Evolutionary conservation across 2,797 vertebrate genomes (phyloP).

Genomic region (Diplodus puntazzo): DNA sequence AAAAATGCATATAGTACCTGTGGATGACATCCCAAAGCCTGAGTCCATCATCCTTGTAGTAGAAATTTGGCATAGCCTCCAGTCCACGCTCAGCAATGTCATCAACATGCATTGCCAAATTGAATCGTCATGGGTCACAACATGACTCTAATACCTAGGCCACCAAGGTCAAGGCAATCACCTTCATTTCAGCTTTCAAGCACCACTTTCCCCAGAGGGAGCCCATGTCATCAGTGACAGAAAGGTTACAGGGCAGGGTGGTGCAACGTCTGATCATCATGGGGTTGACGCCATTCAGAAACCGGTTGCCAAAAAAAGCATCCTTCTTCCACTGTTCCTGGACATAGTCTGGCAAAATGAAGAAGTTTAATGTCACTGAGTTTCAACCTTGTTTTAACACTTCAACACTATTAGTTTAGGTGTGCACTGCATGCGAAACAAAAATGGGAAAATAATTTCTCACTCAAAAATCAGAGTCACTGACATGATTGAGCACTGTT

Average conservation of each 20-base stretch:
- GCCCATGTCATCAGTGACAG: slow-evolving; percentile 66
- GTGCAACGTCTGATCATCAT: slow-evolving; percentile 68
- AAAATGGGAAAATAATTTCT: too few species aligned
- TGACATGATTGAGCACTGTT: background rate
- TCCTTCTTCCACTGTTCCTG: slow-evolving; percentile 75
- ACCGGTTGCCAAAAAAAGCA: slow-evolving; percentile 78
- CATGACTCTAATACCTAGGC: too few species aligned
- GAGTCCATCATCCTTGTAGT: slow-evolving; percentile 87
- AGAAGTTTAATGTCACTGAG: background rate
- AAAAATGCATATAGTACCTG: slow-evolving; percentile 67
- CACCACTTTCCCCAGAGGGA: background rate
- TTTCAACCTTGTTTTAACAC: background rate
- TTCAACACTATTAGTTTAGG: background rate
- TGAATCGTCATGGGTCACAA: background rate
- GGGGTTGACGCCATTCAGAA: slow-evolving; percentile 78
- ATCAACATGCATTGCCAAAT: slow-evolving; percentile 5
- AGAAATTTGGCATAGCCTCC: slow-evolving; percentile 81
- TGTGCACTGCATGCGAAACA: too few species aligned
- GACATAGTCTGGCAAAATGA: slow-evolving; percentile 59
- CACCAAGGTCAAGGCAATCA: slow-evolving; percentile 22
- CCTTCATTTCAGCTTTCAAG: slow-evolving; percentile 71
- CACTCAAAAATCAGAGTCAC: too few species aligned
- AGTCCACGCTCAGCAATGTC: slow-evolving; percentile 68
- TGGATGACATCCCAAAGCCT: slow-evolving; percentile 84
- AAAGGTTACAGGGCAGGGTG: slow-evolving; percentile 64